Base-by-base conservation (phyloP, 2,797 vertebrate genomes). In the Podargus strigoides region DNA sequence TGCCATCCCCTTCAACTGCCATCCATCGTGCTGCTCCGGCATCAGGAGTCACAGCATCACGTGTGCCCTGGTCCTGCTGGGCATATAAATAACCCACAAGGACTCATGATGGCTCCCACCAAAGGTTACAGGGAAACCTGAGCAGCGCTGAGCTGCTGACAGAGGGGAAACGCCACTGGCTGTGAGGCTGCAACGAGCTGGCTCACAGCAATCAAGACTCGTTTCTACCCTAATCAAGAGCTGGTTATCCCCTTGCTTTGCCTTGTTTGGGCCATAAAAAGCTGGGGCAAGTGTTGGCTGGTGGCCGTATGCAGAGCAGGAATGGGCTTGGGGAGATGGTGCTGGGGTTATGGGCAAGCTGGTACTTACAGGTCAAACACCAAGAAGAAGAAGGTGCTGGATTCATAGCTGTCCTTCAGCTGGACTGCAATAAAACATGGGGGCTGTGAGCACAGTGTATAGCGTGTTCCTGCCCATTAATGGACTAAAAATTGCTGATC, bases 281-380 rank as follows among this genome's bases (percentile, higher is more conserved):
- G 14, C 37, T 73, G 64, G 17, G 42, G 26, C 1, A 2, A 34
- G 37, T 4, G 44, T 10, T 69, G 32, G 47, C 16, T 64, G 22
- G 20, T 36, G 32, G 76, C 49, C 4, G 2, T 4, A 34, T 74
- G 56, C 68, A 67, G 36, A 69, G 60, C 1, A 3, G 37, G 59
- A 50, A 36, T 1, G 14, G 67, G 37, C 56, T 11, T 15, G 84
- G 47, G 70, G 44, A 69, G 68, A 32, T 4, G 34, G 39, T 47
- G 52, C 66, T 53, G 39, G 13, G 26, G 17, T 44, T 67, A 39
- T 5, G 30, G 53, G 37, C 32, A 26, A 90, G 74, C n/a, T 84
- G 86, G 81, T 97, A 99, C 99, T 99, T 97, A 99, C 99, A 99
- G 96, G 94, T 99, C 99, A 97, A 99, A 99, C 88, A 99, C 98